Percentiles rank a stretch among this genome's conserved stretches.
phyloP scores from a whole-genome alignment of 1,140 invertebrate genomes.

The Schmidtea mediterranea region DNA sequence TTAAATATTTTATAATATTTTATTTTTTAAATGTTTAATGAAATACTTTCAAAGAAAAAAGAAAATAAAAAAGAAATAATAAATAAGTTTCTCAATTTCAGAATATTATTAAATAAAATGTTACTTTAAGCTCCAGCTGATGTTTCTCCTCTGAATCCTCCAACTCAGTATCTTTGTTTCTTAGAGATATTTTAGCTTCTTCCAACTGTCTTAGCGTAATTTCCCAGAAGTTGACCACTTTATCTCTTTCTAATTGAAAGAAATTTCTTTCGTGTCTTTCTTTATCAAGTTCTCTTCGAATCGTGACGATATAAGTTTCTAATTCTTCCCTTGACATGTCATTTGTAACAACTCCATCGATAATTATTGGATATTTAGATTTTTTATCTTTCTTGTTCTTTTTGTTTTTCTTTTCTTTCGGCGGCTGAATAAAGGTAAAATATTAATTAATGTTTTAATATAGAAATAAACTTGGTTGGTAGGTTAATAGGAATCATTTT shows the following conservation, averaged over 20 bases:
- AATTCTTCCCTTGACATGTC: constrained; percentile 69
- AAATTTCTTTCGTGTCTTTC: constrained; percentile 77
- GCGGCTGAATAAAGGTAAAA: neutral
- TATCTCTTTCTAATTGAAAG: constrained; percentile 74
- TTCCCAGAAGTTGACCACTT: constrained; percentile 74
- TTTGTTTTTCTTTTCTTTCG: neutral
- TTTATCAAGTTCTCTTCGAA: constrained; percentile 66
- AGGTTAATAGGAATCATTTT: too few species aligned
- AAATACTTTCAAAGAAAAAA: too few species aligned
- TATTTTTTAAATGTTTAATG: too few species aligned
- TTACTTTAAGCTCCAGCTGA: constrained; percentile 48
- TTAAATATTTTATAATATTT: too few species aligned
- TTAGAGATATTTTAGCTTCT: constrained; percentile 41
- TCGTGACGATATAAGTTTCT: constrained; percentile 51
- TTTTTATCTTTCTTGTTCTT: constrained; percentile 1
- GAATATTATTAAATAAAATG: neutral
- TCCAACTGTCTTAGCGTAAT: constrained; percentile 53
- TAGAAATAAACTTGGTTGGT: too few species aligned
- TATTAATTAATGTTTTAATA: neutral
- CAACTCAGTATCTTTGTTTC: constrained; percentile 52
- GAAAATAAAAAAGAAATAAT: too few species aligned
- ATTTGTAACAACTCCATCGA: constrained; percentile 62
- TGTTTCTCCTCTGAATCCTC: constrained; percentile 58
- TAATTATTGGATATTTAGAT: neutral
- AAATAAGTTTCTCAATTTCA: too few species aligned